Conservation (phyloP, 2,888 invertebrate genomes). For the Desoria tigrina region DNA sequence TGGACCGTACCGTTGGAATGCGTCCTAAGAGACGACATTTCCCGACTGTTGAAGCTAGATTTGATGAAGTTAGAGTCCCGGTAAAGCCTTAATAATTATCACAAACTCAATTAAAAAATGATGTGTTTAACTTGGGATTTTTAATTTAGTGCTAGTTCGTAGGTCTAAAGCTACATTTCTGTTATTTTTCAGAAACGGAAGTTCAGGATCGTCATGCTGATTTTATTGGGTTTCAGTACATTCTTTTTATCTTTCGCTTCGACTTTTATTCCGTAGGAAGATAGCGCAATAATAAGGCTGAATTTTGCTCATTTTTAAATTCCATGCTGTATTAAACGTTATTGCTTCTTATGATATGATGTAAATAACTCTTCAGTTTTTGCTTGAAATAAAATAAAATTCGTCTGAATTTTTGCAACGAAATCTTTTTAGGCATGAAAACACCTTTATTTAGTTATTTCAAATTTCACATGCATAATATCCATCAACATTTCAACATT, state of each 20-base stretch:
- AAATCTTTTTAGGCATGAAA: too few relatives aligned
- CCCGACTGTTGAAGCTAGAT: constrained; percentile 28
- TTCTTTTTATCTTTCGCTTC: constrained; percentile 24
- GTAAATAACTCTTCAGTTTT: too few relatives aligned
- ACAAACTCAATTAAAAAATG: constrained; percentile 16
- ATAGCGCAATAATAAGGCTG: too few relatives aligned
- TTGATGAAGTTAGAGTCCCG: constrained; percentile 25
- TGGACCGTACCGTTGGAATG: constrained; percentile 24
- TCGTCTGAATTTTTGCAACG: too few relatives aligned
- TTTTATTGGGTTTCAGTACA: constrained; percentile 23
- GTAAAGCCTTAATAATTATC: constrained; percentile 13
- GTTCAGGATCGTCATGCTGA: constrained; percentile 26
- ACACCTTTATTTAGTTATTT: too few relatives aligned
- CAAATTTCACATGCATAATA: too few relatives aligned
- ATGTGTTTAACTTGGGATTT: background rate
- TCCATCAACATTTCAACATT: too few relatives aligned
- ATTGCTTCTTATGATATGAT: too few relatives aligned
- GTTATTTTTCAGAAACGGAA: constrained; percentile 19
- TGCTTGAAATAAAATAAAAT: too few relatives aligned
- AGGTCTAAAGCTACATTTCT: background rate
- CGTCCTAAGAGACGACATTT: constrained; percentile 22
- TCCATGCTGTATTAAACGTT: too few relatives aligned
- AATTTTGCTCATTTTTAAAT: too few relatives aligned
- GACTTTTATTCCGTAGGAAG: constrained; percentile 21
- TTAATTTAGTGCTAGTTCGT: background rate